These are phyloP conservation scores for Borostomias antarcticus DNA, from an alignment of 2,797 vertebrate genomes.

Conservation along the genomic window DNA sequence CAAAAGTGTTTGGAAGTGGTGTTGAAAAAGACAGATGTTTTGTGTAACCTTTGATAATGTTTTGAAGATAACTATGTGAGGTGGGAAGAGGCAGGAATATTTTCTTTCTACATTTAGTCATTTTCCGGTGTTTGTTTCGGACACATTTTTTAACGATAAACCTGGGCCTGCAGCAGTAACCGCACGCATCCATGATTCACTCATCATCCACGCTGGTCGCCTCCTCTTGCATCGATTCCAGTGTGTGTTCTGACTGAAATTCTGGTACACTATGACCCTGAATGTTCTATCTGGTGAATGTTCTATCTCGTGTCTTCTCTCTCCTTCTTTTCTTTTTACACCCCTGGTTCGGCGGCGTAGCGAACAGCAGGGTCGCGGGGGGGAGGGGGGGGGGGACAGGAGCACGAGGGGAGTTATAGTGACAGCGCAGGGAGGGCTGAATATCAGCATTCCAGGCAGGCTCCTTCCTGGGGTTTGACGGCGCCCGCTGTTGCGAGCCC, in stretches of 20 bases:
- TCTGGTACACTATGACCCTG: conserved; percentile 35
- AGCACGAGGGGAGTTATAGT: conserved; percentile 30
- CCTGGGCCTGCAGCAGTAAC: conserved; percentile 36
- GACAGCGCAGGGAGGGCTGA: conserved; percentile 55
- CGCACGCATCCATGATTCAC: conserved; percentile 58
- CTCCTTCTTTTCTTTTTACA: neutral
- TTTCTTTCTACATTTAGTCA: conserved; percentile 32
- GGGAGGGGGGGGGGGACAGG: conserved; percentile 43
- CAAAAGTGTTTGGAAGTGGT: neutral
- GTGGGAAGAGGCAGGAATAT: neutral
- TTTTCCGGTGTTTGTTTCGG: conserved; percentile 20
- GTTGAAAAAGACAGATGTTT: neutral
- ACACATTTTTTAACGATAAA: conserved; percentile 37
- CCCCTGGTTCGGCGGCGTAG: conserved; percentile 24
- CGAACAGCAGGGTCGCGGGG: neutral
- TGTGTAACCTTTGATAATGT: neutral
- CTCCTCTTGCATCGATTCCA: conserved; percentile 41
- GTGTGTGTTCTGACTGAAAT: conserved; percentile 16
- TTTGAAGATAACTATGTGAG: neutral
- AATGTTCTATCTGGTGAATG: conserved; percentile 38
- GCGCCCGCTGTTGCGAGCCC: conserved; percentile 57
- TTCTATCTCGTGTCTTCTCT: conserved; percentile 28
- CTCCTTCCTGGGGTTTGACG: conserved; percentile 54
- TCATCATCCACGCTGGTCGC: conserved; percentile 36
- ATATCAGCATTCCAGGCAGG: conserved; percentile 50